Base-by-base conservation (phyloP, 2,797 vertebrate genomes). In the Glossophaga mutica region DNA sequence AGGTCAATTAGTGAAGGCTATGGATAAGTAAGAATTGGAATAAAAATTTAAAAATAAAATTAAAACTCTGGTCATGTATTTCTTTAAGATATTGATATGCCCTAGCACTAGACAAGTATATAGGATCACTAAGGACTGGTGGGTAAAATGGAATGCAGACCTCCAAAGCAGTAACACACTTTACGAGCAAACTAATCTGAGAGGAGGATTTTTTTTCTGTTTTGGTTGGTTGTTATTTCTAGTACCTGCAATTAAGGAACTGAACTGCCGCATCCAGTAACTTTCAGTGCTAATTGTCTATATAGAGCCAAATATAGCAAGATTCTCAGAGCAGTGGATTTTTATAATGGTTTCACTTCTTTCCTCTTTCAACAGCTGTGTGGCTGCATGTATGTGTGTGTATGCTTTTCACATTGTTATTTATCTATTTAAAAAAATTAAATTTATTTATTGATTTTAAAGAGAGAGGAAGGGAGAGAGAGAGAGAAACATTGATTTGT, bases 251-350 rank as follows among this genome's bases (percentile, higher is more conserved):
- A 83, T 92, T 86, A 95, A 73, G 34, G 50, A 96, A 81, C 48
- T 10, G 22, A 85, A 95, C 77, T 94, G 92, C 59, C 16, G 29
- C 71, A 93, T 94, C 90, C 83, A 92, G 95, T 91, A 83, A 79
- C 76, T 95, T 94, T 82, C 94, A 78, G 88, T 5, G 77, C 18
- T 77, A 62, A 44, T 92, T 95, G 82, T 94, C 85, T 95, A 42
- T 90, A 85, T 94, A 81, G 76, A 85, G 59, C 91, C 95, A 88
- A 92, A 90, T 71, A 92, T 67, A 97, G 94, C 73, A 67, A 92
- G 73, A 57, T 52, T 94, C 83, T 37, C 74, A 86, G 68, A 94
- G 92, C 62, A 85, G 42, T 85, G 73, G n/a, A 50, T 91, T 92
- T 86, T 76, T 79, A 44, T 42, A 55, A 67, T 48, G 21, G 2